Conservation (phyloP, 2,797 vertebrate genomes). For the Neosilurus mollespiculum region DNA sequence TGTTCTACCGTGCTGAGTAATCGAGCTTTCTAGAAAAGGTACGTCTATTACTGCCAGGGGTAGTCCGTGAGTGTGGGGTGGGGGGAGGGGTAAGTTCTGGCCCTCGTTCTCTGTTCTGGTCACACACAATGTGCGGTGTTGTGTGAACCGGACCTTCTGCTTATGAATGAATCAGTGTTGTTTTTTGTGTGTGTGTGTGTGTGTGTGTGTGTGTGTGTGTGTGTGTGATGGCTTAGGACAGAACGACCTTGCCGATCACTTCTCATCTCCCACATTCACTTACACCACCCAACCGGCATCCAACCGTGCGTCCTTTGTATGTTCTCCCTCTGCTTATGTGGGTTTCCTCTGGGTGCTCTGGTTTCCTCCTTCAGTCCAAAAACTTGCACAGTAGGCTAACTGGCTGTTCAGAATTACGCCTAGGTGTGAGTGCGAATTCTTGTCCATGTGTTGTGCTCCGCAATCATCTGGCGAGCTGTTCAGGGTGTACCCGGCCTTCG, state of each 20-base stretch:
- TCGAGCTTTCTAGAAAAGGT: slow-evolving; percentile 1
- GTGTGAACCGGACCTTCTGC: slow-evolving; percentile 40
- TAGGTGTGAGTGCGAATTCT: no score
- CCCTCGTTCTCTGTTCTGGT: neutral
- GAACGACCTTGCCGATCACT: slow-evolving; percentile 45
- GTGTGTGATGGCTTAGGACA: slow-evolving; percentile 26
- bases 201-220: slow-evolving; percentile 29
- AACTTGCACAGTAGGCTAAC: no score
- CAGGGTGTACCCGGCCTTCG: no score
- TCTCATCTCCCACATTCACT: slow-evolving; percentile 1
- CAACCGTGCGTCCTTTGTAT: no score
- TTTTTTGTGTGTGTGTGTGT: slow-evolving; percentile 13
- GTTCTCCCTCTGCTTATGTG: no score
- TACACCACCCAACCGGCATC: neutral
- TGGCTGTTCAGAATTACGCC: no score
- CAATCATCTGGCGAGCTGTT: no score
- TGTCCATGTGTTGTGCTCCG: no score
- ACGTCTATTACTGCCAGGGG: neutral
- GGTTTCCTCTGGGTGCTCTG: no score
- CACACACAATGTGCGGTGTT: no score
- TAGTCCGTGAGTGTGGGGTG: neutral
- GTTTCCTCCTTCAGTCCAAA: no score
- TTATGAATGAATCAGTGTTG: slow-evolving; percentile 27
- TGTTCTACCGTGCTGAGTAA: neutral
- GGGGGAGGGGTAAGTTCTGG: neutral